phyloP scores from a whole-genome alignment of 2,113 vertebrate species.

The pig (Sus scrofa) region DNA sequence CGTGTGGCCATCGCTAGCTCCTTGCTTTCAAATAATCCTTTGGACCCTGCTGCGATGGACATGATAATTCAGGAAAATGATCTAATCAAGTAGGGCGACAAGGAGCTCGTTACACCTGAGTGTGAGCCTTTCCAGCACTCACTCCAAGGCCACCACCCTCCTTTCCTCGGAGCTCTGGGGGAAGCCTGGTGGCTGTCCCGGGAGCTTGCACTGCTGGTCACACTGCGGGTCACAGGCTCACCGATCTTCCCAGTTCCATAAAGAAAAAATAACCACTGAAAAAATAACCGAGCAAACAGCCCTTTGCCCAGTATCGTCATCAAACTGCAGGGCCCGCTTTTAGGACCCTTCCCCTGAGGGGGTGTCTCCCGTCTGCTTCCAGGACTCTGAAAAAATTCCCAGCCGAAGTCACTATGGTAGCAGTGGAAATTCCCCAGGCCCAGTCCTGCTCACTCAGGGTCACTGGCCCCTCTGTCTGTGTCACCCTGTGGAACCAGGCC shows the following conservation, averaged over 20 bases:
- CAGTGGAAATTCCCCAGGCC: conserved; percentile 75
- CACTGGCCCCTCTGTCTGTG: conserved; percentile 45
- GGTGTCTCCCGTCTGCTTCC: not conserved
- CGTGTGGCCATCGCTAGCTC: not conserved
- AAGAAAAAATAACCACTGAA: not conserved
- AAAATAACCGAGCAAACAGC: not conserved
- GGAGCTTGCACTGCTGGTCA: not conserved
- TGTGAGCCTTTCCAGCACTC: not conserved
- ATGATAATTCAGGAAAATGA: not conserved
- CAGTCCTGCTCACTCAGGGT: not conserved
- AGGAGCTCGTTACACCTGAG: not conserved
- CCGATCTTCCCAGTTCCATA: not conserved
- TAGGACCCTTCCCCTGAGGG: not conserved
- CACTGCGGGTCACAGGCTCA: not conserved
- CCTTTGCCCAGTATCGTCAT: not conserved
- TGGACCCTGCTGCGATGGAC: not conserved
- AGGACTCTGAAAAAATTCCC: not conserved
- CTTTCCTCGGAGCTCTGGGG: not conserved
- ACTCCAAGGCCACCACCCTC: not conserved
- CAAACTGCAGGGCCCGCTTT: not conserved
- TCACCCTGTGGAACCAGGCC: conserved; percentile 65
- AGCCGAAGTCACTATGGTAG: not conserved
- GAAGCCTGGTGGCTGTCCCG: not conserved
- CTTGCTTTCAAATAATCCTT: not conserved
- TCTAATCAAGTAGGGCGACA: not conserved